A percentile compares a stretch with the other conserved stretches of the same genome.
Conservation (phyloP, 2,888 invertebrate genomes). For the Amiota communis region DNA sequence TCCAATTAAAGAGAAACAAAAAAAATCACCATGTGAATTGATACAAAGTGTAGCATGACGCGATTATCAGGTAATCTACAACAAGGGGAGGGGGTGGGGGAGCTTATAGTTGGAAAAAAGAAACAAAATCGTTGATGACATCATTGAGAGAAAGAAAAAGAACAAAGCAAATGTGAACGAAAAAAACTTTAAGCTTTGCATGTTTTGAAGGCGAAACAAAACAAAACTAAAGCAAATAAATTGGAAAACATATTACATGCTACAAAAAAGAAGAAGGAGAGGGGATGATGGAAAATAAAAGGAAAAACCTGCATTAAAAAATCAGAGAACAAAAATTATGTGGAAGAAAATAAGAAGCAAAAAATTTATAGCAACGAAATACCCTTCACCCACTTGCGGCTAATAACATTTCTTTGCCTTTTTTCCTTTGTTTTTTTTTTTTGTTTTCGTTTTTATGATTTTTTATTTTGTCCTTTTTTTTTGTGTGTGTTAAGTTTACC, state of each 20-base stretch:
- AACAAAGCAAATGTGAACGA: not conserved
- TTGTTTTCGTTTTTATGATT: not conserved
- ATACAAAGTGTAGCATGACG: not conserved
- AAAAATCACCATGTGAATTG: not conserved
- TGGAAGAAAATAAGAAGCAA: not conserved
- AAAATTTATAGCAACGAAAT: not conserved
- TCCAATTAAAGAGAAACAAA: no score
- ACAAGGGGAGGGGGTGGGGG: no score
- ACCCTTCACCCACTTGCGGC: constrained; percentile 1
- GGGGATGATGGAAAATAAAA: not conserved
- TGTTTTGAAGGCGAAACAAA: no score
- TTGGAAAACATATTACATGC: not conserved
- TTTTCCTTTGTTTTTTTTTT: not conserved
- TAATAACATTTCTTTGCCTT: not conserved
- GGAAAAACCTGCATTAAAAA: not conserved
- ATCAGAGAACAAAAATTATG: not conserved
- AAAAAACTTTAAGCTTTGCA: no score
- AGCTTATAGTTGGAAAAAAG: no score
- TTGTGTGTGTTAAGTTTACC: no score
- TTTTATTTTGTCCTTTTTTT: no score
- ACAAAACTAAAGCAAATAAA: no score
- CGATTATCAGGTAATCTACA: no score
- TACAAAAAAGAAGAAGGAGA: not conserved
- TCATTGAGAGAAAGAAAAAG: not conserved
- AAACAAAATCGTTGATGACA: not conserved